Conservation (phyloP, 2,113 vertebrate genomes). For the Podarcis raffonei region DNA sequence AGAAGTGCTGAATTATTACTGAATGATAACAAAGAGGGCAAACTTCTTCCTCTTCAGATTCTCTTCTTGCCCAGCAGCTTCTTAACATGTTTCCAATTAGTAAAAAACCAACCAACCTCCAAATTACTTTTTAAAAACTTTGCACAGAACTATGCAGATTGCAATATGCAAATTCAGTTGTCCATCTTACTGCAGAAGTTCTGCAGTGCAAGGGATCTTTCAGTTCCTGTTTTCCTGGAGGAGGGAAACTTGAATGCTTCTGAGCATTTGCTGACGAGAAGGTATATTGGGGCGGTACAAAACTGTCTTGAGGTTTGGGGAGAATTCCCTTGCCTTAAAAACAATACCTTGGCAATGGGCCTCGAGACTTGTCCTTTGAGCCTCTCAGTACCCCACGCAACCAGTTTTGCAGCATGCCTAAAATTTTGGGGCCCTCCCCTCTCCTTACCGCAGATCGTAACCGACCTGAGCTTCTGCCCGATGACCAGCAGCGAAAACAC, state of each 20-base stretch:
- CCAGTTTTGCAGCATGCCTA: not conserved
- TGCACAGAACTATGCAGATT: not conserved
- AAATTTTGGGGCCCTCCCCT: not conserved
- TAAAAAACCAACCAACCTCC: not conserved
- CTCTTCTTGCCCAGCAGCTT: not conserved
- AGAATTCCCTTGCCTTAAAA: not conserved
- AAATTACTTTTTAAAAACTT: not conserved
- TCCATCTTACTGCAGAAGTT: not conserved
- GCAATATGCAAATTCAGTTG: not conserved
- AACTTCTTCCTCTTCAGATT: not conserved
- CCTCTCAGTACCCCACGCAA: no score
- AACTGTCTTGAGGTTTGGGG: not conserved
- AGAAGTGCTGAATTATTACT: not conserved
- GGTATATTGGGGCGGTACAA: no score
- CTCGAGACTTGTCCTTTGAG: not conserved
- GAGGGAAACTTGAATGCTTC: not conserved
- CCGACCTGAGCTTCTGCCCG: conserved; percentile 80
- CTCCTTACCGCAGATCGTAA: conserved; percentile 76
- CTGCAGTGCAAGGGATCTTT: no score
- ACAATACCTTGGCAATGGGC: not conserved
- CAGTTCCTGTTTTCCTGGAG: no score
- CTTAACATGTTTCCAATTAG: not conserved
- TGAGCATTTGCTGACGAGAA: not conserved
- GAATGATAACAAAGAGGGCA: not conserved
- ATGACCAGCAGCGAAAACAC: conserved; percentile 78